These are phyloP conservation scores for Falcunculus frontatus DNA, from an alignment of 2,113 vertebrate species.

Conservation along the genomic window DNA sequence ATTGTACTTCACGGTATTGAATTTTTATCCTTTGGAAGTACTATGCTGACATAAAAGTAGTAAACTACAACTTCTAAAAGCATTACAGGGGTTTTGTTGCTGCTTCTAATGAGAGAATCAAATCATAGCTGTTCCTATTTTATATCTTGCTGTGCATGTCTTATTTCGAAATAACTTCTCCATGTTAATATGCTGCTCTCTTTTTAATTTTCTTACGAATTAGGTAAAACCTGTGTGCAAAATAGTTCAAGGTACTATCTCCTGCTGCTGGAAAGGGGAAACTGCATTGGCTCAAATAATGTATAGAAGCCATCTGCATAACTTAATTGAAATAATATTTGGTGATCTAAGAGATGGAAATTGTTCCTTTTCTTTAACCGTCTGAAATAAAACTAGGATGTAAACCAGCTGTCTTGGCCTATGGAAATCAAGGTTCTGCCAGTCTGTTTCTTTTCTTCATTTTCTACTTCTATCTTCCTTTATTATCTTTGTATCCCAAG, in stretches of 20 bases:
- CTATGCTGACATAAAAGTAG: neutral
- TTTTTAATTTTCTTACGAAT: conserved; percentile 11
- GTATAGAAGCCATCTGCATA: conserved; percentile 57
- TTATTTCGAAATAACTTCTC: neutral
- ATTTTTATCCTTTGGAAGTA: neutral
- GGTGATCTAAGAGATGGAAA: conserved; percentile 67
- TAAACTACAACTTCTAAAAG: neutral
- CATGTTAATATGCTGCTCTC: neutral
- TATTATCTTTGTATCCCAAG: conserved; percentile 83
- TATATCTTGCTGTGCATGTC: neutral
- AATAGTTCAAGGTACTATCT: conserved; percentile 6
- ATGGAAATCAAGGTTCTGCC: conserved; percentile 66
- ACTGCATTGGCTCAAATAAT: conserved; percentile 24
- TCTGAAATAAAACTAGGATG: conserved; percentile 71
- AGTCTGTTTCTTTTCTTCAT: conserved; percentile 78
- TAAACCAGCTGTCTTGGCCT: conserved; percentile 74
- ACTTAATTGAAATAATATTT: conserved; percentile 71
- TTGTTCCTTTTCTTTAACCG: conserved; percentile 60
- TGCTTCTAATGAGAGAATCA: conserved; percentile 21
- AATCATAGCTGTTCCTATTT: neutral
- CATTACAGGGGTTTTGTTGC: conserved; percentile 14
- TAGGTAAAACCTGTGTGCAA: neutral
- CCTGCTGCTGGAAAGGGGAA: neutral
- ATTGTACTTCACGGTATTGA: neutral
- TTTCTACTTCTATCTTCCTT: conserved; percentile 71